Evolutionary conservation across 2,888 invertebrate species (phyloP).

Genomic region (Heliconius hortense): DNA sequence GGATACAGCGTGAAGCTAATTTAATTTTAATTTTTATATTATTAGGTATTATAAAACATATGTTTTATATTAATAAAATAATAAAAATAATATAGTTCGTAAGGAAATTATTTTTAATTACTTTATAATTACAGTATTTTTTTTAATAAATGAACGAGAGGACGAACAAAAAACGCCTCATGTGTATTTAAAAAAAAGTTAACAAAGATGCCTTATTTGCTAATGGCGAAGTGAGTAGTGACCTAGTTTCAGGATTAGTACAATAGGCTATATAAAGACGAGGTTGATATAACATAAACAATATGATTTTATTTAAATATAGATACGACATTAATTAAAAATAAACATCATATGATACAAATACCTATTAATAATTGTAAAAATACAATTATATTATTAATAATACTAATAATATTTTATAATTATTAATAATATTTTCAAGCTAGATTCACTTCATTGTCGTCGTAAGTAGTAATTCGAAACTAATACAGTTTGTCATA

Average conservation of each 20-base stretch:
- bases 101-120: no score
- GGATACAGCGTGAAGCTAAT: no score
- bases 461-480: no score
- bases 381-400: not conserved
- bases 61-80: not conserved
- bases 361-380: not conserved
- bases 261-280: conserved; percentile 8
- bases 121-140: no score
- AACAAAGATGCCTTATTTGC: conserved; percentile 9
- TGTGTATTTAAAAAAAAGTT: not conserved
- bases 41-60: not conserved
- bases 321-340: not conserved
- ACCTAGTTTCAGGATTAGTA: conserved; percentile 22
- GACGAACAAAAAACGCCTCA: not conserved
- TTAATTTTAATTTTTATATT: no score
- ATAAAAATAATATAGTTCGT: no score
- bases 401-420: not conserved
- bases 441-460: not conserved
- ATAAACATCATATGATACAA: not conserved
- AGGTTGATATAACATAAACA: conserved; percentile 13
- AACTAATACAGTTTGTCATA: no score
- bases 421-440: not conserved
- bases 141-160: not conserved
- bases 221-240: conserved; percentile 8
- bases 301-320: not conserved